A percentile compares a stretch with the other conserved stretches of the same genome.
Conservation (phyloP, 2,113 vertebrate species). For the Periophthalmus modestus region DNA sequence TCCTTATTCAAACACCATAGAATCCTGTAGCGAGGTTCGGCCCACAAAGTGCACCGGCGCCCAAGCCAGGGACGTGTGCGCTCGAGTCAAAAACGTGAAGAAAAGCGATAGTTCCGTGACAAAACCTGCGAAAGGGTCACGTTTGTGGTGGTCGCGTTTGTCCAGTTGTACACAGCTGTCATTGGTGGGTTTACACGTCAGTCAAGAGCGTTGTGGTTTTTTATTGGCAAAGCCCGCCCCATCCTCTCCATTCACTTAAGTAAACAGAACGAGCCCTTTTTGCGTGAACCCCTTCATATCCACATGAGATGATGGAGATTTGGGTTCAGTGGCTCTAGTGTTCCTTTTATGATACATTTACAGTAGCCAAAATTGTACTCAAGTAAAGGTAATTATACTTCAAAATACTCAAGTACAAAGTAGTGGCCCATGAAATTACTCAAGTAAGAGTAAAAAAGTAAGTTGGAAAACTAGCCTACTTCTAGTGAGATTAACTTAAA, state of each 20-base stretch:
- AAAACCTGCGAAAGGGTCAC: slow-evolving; percentile 15
- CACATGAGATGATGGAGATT: no score
- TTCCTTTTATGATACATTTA: no score
- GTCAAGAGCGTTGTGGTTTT: not conserved
- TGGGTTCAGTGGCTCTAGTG: no score
- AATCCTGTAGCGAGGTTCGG: not conserved
- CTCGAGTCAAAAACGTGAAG: not conserved
- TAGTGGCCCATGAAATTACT: no score
- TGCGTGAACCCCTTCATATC: no score
- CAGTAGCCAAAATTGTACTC: no score
- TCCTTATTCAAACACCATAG: slow-evolving; percentile 19
- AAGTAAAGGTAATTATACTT: no score
- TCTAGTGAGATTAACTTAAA: no score
- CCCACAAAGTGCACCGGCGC: not conserved
- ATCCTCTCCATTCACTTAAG: slow-evolving; percentile 33
- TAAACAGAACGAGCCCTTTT: slow-evolving; percentile 52
- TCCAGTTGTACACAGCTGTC: slow-evolving; percentile 33
- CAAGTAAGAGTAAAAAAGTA: no score
- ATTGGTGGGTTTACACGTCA: slow-evolving; percentile 50
- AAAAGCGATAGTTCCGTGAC: slow-evolving; percentile 31
- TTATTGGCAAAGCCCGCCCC: slow-evolving; percentile 49
- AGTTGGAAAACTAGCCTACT: no score
- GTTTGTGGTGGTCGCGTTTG: slow-evolving; percentile 43
- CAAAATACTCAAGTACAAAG: no score
- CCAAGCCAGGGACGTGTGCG: slow-evolving; percentile 9